Base-by-base conservation (phyloP, 2,888 invertebrate species). In the Eristalis tenax region DNA sequence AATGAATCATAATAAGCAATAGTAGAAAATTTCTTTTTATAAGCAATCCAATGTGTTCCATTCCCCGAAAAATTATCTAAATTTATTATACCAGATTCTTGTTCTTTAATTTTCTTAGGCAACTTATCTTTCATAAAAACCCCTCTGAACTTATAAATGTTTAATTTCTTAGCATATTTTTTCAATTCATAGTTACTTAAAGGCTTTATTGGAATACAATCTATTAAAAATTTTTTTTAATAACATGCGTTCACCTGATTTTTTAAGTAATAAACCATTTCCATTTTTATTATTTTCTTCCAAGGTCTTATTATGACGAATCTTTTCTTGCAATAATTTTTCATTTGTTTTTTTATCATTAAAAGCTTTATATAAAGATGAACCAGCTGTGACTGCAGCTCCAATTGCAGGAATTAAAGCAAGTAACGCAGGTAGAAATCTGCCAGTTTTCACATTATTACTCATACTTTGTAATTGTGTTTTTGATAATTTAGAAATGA, bases 11-110 rank as follows among this genome's bases (percentile, higher is more conserved):
- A 92, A 87, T 92, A 92, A 59, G 89, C 81, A 32, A 90, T 82
- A 56, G 88, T 61, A 75, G 89, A 76, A 35, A 85, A 75, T 89
- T n/a, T n/a, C n/a, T 91, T 92, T 38, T 82, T 89, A 88, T 91
- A 92, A 76, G 90, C 89, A 82, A 91, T 89, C 92, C 92, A 91
- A 89, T 92, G 91, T n/a, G 91, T 91, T 5, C 92, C 92, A 59
- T 18, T 59, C 8, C 70, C 70, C 22, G 35, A 70, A 70, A 40
- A 38, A 40, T 59, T 59, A 70, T 70, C 59, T 38, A 59, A 70
- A 70, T 70, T 70, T 70, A 59, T 70, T 13, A 70, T 59, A 23
- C 23, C n/a, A n/a, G n/a, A n/a, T n/a, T n/a, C 43, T 68, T 40
- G 15, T 59, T 38, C 35, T 70, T 71, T 70, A 59, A 59, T 40